Evolutionary conservation across 2,113 vertebrate genomes (phyloP).

Genomic region (Oriolus oriolus): DNA sequence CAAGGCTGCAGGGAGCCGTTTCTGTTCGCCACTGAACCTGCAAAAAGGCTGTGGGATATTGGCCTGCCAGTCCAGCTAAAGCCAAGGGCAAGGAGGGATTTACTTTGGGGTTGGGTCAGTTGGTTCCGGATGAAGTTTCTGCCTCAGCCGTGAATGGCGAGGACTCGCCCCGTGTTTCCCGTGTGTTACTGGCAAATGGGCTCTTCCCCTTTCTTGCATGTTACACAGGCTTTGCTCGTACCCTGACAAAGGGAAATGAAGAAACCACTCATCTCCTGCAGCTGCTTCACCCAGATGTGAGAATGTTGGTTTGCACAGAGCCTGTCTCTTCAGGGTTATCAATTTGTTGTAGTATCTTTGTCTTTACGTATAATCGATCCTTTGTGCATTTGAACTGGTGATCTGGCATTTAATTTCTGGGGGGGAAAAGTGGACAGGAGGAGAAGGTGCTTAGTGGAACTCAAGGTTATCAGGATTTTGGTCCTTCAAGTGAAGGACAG

Average conservation of each 20-base stretch:
- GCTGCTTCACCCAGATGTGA: neutral
- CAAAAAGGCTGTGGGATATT: neutral
- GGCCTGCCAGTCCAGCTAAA: neutral
- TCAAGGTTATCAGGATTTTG: accelerated
- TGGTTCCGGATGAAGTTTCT: neutral
- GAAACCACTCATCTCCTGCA: neutral
- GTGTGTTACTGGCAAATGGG: neutral
- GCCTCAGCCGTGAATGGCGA: neutral
- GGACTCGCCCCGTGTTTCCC: neutral
- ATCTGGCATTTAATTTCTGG: neutral
- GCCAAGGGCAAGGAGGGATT: neutral
- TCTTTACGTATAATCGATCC: neutral
- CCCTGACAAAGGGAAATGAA: neutral
- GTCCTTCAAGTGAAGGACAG: neutral
- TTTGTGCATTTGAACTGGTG: neutral
- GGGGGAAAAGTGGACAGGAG: neutral
- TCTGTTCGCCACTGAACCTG: accelerated
- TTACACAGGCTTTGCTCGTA: neutral
- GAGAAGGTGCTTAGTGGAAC: neutral
- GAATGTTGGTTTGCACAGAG: neutral
- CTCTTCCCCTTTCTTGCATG: neutral
- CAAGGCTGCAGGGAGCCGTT: neutral
- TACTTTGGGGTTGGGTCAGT: neutral
- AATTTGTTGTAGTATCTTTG: neutral
- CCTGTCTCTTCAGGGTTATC: neutral